A percentile compares a stretch with the other conserved stretches of the same genome.
Evolutionary conservation across 2,797 vertebrate species (phyloP).

Genomic region (Acanthurus leucopareius): DNA sequence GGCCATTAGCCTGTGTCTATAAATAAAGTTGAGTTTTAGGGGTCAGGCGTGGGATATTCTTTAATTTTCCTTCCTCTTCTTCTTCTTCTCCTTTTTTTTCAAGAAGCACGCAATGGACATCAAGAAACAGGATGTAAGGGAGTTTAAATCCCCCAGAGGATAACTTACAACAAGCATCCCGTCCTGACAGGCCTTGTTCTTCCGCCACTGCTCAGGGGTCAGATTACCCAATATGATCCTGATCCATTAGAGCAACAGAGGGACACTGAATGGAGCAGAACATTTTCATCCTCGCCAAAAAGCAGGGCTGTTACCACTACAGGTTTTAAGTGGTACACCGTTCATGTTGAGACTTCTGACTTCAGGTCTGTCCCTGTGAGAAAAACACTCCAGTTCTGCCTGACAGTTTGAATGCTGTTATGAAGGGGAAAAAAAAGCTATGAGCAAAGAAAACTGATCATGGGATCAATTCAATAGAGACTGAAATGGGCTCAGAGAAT

Average conservation of each 20-base stretch:
- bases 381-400: constrained; percentile 14
- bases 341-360: constrained; percentile 22
- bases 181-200: constrained; percentile 51
- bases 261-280: constrained; percentile 31
- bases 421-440: constrained; percentile 19
- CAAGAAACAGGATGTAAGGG: constrained; percentile 77
- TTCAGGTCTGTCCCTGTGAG: background rate
- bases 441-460: constrained; percentile 25
- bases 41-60: constrained; percentile 43
- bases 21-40: constrained; percentile 54
- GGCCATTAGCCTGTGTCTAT: constrained; percentile 37
- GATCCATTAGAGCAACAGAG: constrained; percentile 33
- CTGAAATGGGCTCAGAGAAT: constrained; percentile 44
- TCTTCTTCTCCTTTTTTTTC: constrained; percentile 41
- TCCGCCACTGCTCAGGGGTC: constrained; percentile 48
- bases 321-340: constrained; percentile 15
- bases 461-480: constrained; percentile 56
- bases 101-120: constrained; percentile 50
- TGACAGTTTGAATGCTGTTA: constrained; percentile 32
- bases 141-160: constrained; percentile 63
- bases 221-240: constrained; percentile 48
- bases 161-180: constrained; percentile 47
- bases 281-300: constrained; percentile 30
- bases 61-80: constrained; percentile 24
- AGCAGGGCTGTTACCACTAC: background rate